Evolutionary conservation across 2,113 vertebrate genomes (phyloP).

Genomic region (Myiozetetes cayanensis): DNA sequence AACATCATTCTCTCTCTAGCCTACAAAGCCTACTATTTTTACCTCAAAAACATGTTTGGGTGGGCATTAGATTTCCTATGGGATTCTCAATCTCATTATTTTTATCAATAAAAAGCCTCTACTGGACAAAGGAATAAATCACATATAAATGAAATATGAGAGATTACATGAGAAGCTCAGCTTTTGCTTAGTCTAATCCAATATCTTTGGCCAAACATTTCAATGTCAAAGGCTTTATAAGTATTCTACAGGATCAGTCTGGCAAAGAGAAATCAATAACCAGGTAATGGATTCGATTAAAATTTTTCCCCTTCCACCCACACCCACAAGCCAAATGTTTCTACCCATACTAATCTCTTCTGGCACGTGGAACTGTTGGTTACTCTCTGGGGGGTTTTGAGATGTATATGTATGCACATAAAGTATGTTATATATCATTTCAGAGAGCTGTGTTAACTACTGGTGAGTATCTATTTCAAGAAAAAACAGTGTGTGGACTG

Average conservation of each 20-base stretch:
- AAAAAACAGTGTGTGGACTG: background rate
- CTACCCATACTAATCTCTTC: conserved; percentile 51
- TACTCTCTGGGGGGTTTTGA: background rate
- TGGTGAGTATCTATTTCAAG: background rate
- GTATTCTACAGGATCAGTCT: conserved; percentile 72
- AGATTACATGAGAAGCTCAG: conserved; percentile 63
- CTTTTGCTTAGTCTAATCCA: conserved; percentile 73
- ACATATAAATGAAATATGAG: conserved; percentile 73
- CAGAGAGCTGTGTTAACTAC: background rate
- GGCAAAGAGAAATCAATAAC: conserved; percentile 75
- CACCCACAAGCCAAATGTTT: conserved; percentile 53
- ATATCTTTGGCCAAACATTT: conserved; percentile 70
- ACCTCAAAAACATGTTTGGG: conserved; percentile 35
- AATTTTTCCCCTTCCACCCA: conserved; percentile 33
- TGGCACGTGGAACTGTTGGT: background rate
- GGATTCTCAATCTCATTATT: conserved; percentile 69
- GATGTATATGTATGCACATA: background rate
- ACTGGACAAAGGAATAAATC: conserved; percentile 70
- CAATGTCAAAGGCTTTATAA: conserved; percentile 77
- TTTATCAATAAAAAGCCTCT: conserved; percentile 70
- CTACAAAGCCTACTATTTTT: conserved; percentile 7
- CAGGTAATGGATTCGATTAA: conserved; percentile 78
- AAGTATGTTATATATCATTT: background rate
- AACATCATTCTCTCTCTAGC: background rate
- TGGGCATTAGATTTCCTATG: conserved; percentile 59